These are phyloP conservation scores for Pongo abelii DNA, from an alignment of 2,113 vertebrate genomes.

Conservation along the genomic window DNA sequence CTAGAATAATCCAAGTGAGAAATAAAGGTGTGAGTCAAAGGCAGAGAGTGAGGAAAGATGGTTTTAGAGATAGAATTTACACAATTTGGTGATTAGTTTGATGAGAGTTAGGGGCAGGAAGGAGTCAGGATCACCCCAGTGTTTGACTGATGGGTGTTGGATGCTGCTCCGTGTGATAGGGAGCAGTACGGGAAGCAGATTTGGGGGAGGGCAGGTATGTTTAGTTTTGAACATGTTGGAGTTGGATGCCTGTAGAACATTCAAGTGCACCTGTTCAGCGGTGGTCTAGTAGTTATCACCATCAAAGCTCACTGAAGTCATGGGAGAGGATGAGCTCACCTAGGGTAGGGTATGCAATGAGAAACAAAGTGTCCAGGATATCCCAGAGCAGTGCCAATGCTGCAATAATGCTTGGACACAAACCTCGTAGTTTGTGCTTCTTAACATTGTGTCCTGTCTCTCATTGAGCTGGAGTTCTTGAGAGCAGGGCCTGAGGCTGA, in stretches of 20 bases:
- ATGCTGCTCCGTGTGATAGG: background rate
- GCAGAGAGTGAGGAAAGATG: background rate
- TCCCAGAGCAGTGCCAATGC: background rate
- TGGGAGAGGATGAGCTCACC: background rate
- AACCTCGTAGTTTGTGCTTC: background rate
- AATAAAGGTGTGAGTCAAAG: background rate
- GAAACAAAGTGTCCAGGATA: background rate
- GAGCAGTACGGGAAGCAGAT: background rate
- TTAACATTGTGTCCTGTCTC: rapidly evolving
- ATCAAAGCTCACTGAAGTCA: background rate
- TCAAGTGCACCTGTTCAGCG: background rate
- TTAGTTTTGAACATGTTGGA: background rate
- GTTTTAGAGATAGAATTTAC: background rate
- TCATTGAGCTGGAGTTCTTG: background rate
- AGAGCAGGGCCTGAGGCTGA: background rate
- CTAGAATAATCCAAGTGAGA: background rate
- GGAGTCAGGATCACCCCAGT: background rate
- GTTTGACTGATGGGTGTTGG: background rate
- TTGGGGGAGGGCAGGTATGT: background rate
- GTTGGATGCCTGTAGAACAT: background rate
- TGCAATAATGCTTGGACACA: background rate
- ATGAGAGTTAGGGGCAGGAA: background rate
- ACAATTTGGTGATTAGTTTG: background rate
- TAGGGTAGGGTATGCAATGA: background rate
- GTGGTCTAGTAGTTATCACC: background rate